A percentile compares a stretch with the other conserved stretches of the same genome.
Conservation (phyloP, 2,113 vertebrate species). For the Hippotragus niger region DNA sequence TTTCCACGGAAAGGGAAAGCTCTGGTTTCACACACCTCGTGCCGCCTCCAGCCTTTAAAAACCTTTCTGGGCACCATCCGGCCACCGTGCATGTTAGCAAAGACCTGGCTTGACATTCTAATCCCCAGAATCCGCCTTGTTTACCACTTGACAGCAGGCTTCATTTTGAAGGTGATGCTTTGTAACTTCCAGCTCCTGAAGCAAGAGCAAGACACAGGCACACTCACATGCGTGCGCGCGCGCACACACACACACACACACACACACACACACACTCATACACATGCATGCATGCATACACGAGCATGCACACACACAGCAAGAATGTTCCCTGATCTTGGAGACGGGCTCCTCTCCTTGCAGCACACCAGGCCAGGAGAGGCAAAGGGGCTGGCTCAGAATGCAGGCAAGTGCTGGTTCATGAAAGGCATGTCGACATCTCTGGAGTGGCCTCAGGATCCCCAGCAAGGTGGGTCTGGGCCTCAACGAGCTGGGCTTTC, state of each 20-base stretch:
- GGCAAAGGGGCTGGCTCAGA: neutral
- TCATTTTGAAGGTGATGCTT: neutral
- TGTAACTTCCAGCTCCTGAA: neutral
- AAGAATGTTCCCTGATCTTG: neutral
- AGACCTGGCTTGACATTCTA: slow-evolving; percentile 48
- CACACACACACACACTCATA: no score
- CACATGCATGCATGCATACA: neutral
- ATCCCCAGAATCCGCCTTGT: slow-evolving; percentile 63
- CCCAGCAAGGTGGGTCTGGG: neutral
- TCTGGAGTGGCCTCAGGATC: neutral
- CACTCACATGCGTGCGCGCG: rapidly evolving
- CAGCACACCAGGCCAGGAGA: neutral
- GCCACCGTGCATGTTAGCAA: slow-evolving; percentile 23
- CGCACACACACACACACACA: no score
- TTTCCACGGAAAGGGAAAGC: slow-evolving; percentile 70
- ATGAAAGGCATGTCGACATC: neutral
- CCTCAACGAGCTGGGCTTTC: slow-evolving; percentile 57
- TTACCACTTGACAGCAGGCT: slow-evolving; percentile 53
- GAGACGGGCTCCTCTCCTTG: neutral
- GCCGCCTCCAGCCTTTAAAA: slow-evolving; percentile 64
- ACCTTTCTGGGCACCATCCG: slow-evolving; percentile 16
- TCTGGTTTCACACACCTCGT: slow-evolving; percentile 74
- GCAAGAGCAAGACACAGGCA: no score
- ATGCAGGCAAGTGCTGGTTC: neutral
- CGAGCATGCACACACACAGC: neutral